A percentile compares a stretch with the other conserved stretches of the same genome.
phyloP scores from a whole-genome alignment of 2,888 invertebrate genomes.

The Phorcus lineatus region DNA sequence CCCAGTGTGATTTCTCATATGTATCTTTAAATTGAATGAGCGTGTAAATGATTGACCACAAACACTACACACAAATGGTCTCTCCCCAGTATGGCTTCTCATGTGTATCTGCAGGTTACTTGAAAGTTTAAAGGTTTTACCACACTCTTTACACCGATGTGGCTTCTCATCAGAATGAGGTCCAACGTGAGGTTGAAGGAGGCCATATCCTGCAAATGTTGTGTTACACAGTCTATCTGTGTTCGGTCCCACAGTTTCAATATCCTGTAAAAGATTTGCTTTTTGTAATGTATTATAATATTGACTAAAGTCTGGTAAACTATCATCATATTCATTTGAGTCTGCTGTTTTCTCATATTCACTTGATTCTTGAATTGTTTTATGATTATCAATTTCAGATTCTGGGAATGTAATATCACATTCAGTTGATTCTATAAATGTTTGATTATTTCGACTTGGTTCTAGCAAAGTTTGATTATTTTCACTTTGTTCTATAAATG shows the following conservation, averaged over 20 bases:
- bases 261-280: not conserved
- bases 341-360: too few species aligned
- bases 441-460: too few species aligned
- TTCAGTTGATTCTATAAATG: not conserved
- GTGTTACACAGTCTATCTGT: not conserved
- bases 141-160: not conserved
- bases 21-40: not conserved
- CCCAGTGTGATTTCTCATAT: slow-evolving; percentile 20
- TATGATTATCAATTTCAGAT: not conserved
- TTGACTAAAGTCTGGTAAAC: not conserved
- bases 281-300: slow-evolving; percentile 20
- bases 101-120: not conserved
- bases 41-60: not conserved
- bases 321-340: too few species aligned
- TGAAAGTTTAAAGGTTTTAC: not conserved
- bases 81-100: not conserved
- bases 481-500: too few species aligned
- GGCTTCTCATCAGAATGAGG: not conserved
- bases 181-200: not conserved
- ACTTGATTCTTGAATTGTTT: too few species aligned
- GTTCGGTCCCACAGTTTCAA: not conserved
- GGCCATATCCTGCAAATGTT: not conserved
- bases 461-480: too few species aligned
- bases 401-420: not conserved
- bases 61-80: not conserved